phyloP scores from a whole-genome alignment of 2,113 vertebrate genomes.

The Perca flavescens region DNA sequence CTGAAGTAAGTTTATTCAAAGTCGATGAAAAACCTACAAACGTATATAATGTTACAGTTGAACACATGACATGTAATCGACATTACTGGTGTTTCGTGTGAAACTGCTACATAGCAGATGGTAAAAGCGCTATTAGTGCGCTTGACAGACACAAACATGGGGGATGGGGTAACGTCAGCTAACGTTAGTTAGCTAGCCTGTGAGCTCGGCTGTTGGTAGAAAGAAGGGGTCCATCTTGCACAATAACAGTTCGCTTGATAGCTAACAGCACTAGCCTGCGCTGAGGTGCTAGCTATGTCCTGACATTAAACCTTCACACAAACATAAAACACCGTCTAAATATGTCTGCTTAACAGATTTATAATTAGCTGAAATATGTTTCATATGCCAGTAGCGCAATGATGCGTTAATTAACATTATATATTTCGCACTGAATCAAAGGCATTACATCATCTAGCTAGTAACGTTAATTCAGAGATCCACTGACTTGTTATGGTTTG shows the following conservation, averaged over 20 bases:
- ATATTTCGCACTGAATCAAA: conserved; percentile 59
- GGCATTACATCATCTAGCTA: conserved; percentile 73
- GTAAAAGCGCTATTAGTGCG: conserved; percentile 62
- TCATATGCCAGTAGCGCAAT: not conserved
- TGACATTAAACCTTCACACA: conserved; percentile 22
- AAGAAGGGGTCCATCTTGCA: conserved; percentile 87
- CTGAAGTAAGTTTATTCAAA: conserved; percentile 92
- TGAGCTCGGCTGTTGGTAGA: conserved; percentile 74
- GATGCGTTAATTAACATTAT: conserved; percentile 14
- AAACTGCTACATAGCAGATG: conserved; percentile 50
- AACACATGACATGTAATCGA: not conserved
- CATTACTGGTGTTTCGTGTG: not conserved
- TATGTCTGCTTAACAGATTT: not conserved
- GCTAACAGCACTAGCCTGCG: conserved; percentile 70
- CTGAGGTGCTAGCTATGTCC: conserved; percentile 47
- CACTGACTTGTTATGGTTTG: conserved; percentile 21
- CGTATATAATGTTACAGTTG: not conserved
- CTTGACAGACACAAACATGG: conserved; percentile 82
- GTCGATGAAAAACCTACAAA: conserved; percentile 30
- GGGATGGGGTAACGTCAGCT: conserved; percentile 75
- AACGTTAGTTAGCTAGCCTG: conserved; percentile 58
- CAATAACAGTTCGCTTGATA: conserved; percentile 78
- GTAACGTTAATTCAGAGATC: conserved; percentile 19
- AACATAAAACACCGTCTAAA: not conserved
- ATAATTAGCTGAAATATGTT: not conserved